Evolutionary conservation across 2,797 vertebrate species (phyloP), one percentile per base, ranked within the genome.

Genomic region (Lindbergichthys nudifrons): DNA sequence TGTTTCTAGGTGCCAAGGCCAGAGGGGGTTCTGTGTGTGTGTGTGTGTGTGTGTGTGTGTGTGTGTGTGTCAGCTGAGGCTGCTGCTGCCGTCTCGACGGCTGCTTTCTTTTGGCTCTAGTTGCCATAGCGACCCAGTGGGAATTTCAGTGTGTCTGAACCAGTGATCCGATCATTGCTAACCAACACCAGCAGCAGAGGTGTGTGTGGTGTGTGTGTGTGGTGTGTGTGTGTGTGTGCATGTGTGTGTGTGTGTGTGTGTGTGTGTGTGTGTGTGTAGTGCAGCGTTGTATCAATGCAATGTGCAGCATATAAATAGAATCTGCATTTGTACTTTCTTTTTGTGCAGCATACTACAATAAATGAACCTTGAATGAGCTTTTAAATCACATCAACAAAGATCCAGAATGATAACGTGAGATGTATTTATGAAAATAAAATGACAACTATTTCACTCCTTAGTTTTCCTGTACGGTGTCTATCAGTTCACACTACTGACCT

Each of bases 41-140:
- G 79, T 80, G 21, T 65, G 63, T 50, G 45, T 56, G 50, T 53
- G 47, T 57, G 61, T 18, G 30, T 21, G 50, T 10, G 69, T 65
- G 77, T 83, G 76, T 72, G 73, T 70, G 69, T 65, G 77, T 75
- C 88, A 81, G 89, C 87, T 78, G 79, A 82, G 82, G 78, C 82
- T 82, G 79, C 87, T 42, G 69, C 81, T 57, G 73, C 87, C 72
- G 83, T 91, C 85, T 89, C 78, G 79, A 85, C 78, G 80, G 83
- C 77, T 86, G 88, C 87, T 92, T 90, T 92, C 91, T 91, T 92
- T 92, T 92, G 92, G 81, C 83, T 82, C 67, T 14, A 71, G 93
- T 92, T 92, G 81, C 92, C 89, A 94, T 93, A 87, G 89, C 65
- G 79, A 93, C 93, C 84, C 88, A 81, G 51, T 87, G 90, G 91